Evolutionary conservation across 2,113 vertebrate species (phyloP).

Genomic region (Muscicapa adusta): DNA sequence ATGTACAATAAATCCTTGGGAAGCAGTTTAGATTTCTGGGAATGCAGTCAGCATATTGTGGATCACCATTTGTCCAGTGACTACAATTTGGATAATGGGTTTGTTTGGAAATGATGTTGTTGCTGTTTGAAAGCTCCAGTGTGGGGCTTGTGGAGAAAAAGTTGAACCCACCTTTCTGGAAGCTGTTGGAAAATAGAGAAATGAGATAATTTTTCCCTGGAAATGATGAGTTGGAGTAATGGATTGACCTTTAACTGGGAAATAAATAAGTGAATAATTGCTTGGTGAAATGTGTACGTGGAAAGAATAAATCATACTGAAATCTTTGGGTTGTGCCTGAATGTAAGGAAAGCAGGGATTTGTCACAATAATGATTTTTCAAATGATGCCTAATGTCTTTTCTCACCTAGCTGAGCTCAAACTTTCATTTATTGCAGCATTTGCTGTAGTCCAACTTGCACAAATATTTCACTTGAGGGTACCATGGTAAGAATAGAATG

Average conservation of each 20-base stretch:
- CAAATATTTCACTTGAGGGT: neutral
- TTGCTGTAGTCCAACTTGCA: neutral
- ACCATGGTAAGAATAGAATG: neutral
- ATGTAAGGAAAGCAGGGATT: neutral
- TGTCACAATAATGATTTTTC: neutral
- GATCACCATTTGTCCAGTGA: neutral
- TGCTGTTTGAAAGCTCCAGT: neutral
- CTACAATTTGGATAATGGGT: neutral
- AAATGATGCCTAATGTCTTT: neutral
- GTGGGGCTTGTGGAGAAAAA: neutral
- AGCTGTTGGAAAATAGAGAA: neutral
- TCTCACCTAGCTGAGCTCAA: neutral
- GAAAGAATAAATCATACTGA: neutral
- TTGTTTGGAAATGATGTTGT: neutral
- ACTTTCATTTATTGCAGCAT: neutral
- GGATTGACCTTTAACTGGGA: neutral
- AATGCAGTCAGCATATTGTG: neutral
- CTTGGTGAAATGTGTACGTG: neutral
- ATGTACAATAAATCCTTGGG: neutral
- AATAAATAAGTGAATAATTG: slow-evolving; percentile 40
- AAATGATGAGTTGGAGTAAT: neutral
- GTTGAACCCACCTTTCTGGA: neutral
- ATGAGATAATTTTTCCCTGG: neutral
- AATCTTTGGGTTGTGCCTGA: neutral
- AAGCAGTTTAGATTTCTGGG: neutral